Evolutionary conservation across 2,888 invertebrate species (phyloP).

Genomic region (Drosophila ustulata): DNA sequence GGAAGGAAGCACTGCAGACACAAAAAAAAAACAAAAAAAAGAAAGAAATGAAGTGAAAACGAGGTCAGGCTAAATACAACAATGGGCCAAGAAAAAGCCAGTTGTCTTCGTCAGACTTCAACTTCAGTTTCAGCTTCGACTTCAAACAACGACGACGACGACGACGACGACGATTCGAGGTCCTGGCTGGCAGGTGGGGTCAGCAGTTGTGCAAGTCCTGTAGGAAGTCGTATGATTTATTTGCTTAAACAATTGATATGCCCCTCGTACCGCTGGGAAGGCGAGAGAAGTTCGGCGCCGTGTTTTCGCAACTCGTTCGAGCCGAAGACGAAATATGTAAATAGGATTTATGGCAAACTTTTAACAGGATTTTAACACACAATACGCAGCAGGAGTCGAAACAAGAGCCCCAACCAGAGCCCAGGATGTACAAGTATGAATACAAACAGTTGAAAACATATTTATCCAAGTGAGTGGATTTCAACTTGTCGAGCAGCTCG

Average conservation of each 20-base stretch:
- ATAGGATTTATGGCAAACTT: conserved; percentile 77
- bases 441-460: conserved; percentile 68
- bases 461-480: conserved; percentile 75
- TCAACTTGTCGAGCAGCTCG: conserved; percentile 17
- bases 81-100: conserved; percentile 38
- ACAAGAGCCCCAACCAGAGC: conserved; percentile 3
- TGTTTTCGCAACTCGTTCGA: conserved; percentile 7
- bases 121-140: not conserved
- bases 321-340: conserved; percentile 68
- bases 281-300: not conserved
- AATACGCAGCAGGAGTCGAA: conserved; percentile 32
- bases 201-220: conserved; percentile 24
- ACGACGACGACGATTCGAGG: not conserved
- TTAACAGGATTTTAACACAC: conserved; percentile 73
- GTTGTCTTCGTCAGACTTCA: conserved; percentile 16
- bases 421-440: conserved; percentile 32
- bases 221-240: conserved; percentile 73
- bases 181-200: conserved; percentile 14
- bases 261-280: not conserved
- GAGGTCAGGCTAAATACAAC: conserved; percentile 54
- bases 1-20: conserved; percentile 63
- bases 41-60: conserved; percentile 42
- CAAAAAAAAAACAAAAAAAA: too few species aligned
- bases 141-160: too few species aligned
- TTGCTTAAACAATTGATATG: conserved; percentile 71